Percentiles rank a stretch among this genome's conserved stretches.
Conservation (phyloP, 2,888 invertebrate genomes). For the Mimumesa dahlbomi region DNA sequence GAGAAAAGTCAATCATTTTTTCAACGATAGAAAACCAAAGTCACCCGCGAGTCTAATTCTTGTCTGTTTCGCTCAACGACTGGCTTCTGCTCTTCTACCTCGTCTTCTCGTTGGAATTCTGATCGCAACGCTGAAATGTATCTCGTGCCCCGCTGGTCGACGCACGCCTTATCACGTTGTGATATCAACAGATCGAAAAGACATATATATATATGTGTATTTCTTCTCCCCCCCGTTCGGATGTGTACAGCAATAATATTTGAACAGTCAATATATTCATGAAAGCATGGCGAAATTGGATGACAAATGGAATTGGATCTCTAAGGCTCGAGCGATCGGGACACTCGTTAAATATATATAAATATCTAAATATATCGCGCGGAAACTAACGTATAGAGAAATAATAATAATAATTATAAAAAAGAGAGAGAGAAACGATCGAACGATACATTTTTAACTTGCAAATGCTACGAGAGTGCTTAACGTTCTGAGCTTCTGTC, state of each 20-base stretch:
- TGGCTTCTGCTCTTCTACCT: conserved; percentile 9
- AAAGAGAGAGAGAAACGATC: too few species aligned
- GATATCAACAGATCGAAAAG: too few species aligned
- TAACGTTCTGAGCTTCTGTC: conserved; percentile 42
- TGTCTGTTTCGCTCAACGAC: too few species aligned
- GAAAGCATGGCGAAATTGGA: conserved; percentile 36
- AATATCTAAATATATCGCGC: too few species aligned
- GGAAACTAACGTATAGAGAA: too few species aligned
- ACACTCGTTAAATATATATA: conserved; percentile 29
- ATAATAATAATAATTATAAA: too few species aligned
- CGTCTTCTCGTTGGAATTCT: conserved; percentile 19
- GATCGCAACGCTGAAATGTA: conserved; percentile 1
- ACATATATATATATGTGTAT: too few species aligned
- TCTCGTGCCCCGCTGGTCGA: conserved; percentile 30
- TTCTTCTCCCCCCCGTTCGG: too few species aligned
- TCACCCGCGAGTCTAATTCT: conserved; percentile 12
- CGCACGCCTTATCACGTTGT: conserved; percentile 7
- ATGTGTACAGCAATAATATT: too few species aligned
- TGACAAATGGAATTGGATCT: conserved; percentile 55
- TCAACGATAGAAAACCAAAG: conserved; percentile 8
- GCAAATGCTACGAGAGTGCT: conserved; percentile 6
- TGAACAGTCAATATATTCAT: too few species aligned
- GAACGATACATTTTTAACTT: conserved; percentile 16
- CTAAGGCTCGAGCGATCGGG: conserved; percentile 57
- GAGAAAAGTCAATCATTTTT: conserved; percentile 11